phyloP scores from a whole-genome alignment of 2,797 vertebrate genomes.

The Glyptemys insculpta region DNA sequence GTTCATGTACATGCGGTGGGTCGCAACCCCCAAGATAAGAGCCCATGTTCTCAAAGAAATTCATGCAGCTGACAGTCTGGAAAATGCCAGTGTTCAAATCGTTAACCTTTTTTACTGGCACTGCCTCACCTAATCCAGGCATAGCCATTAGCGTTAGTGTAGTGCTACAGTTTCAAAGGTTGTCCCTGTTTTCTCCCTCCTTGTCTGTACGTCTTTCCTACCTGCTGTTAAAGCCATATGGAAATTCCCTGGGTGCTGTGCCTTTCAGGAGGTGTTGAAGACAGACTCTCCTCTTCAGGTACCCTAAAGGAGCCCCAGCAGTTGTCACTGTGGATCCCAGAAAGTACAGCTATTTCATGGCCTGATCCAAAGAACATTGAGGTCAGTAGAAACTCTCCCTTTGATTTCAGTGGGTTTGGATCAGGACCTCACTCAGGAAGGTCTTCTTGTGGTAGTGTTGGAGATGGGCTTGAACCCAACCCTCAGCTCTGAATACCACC shows the following conservation, averaged over 20 bases:
- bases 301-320: not conserved
- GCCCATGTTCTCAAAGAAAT: not conserved
- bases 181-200: not conserved
- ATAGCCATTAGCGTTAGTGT: fast-evolving
- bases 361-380: not conserved
- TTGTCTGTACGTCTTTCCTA: not conserved
- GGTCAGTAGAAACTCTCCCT: not conserved
- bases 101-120: not conserved
- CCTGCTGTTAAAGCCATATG: conserved; percentile 23
- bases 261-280: not conserved
- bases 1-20: not conserved
- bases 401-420: not conserved
- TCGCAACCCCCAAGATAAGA: not conserved
- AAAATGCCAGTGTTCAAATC: not conserved
- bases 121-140: fast-evolving
- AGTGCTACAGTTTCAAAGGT: fast-evolving
- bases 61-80: not conserved
- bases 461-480: not conserved
- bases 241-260: not conserved
- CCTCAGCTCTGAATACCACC: not conserved
- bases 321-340: not conserved
- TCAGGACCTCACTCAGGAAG: not conserved
- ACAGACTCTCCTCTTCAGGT: not conserved
- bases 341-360: not conserved
- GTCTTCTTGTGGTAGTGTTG: not conserved